These are phyloP conservation scores for Scaptomyza tumidula DNA, from an alignment of 2,888 invertebrate genomes.

Conservation along the genomic window DNA sequence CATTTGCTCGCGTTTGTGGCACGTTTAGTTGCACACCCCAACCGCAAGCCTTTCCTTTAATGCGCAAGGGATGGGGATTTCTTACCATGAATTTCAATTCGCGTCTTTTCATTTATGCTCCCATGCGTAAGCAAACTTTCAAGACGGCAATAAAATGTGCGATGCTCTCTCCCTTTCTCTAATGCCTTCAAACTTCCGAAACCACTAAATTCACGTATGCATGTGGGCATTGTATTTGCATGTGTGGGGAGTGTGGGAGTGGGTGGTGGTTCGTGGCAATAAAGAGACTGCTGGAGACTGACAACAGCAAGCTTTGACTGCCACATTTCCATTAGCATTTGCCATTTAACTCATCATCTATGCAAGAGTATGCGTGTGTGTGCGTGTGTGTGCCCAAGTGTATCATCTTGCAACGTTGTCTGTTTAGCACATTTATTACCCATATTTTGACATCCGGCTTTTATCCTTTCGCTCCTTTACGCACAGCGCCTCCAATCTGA, in stretches of 20 bases:
- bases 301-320: slow-evolving; percentile 38
- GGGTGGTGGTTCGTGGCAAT: slow-evolving; percentile 21
- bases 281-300: slow-evolving; percentile 50
- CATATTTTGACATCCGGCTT: slow-evolving; percentile 79
- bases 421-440: slow-evolving; percentile 76
- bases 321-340: slow-evolving; percentile 79
- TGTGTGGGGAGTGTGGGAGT: slow-evolving; percentile 32
- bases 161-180: slow-evolving; percentile 35
- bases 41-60: neutral
- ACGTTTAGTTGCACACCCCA: slow-evolving; percentile 44
- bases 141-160: slow-evolving; percentile 74
- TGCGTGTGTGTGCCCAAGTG: slow-evolving; percentile 42
- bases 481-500: slow-evolving; percentile 34
- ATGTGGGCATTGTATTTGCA: slow-evolving; percentile 56
- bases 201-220: slow-evolving; percentile 73
- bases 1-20: slow-evolving; percentile 44
- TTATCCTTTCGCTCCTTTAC: slow-evolving; percentile 72
- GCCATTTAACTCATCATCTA: slow-evolving; percentile 70
- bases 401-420: slow-evolving; percentile 60
- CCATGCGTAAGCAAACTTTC: slow-evolving; percentile 74
- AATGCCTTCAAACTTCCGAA: slow-evolving; percentile 72
- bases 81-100: slow-evolving; percentile 73
- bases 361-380: slow-evolving; percentile 24
- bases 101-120: slow-evolving; percentile 78
- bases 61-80: neutral